These are phyloP conservation scores for Eutrigla gurnardus DNA, from an alignment of 2,797 vertebrate species.

Conservation along the genomic window DNA sequence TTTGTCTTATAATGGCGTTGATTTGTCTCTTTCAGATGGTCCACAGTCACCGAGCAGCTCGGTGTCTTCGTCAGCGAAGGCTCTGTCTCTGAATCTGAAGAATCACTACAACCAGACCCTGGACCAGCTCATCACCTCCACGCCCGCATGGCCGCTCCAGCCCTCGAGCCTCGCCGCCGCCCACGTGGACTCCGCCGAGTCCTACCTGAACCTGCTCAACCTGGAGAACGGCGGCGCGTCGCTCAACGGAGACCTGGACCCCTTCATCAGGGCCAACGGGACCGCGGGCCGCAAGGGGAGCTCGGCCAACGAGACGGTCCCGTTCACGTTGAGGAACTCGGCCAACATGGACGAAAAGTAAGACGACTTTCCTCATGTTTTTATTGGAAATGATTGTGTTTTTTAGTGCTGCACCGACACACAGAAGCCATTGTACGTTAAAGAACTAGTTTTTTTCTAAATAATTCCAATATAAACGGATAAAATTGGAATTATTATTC, in stretches of 20 bases:
- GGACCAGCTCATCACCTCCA: constrained; percentile 87
- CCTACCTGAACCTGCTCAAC: constrained; percentile 88
- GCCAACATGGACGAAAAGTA: constrained; percentile 80
- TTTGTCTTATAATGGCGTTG: not conserved
- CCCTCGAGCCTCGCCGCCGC: constrained; percentile 57
- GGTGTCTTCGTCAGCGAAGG: constrained; percentile 69
- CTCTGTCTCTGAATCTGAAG: constrained; percentile 89
- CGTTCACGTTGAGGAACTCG: constrained; percentile 69
- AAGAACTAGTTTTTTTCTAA: not conserved
- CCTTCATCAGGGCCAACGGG: constrained; percentile 72
- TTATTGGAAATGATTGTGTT: not conserved
- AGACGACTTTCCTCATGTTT: constrained; percentile 21
- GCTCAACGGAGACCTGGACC: constrained; percentile 39
- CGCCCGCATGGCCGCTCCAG: constrained; percentile 77
- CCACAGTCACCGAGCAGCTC: constrained; percentile 76
- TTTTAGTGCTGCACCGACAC: not conserved
- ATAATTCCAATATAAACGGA: too few species aligned
- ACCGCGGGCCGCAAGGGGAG: constrained; percentile 71
- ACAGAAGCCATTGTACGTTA: not conserved
- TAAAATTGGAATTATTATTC: not conserved
- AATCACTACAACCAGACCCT: constrained; percentile 84
- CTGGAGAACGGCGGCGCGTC: constrained; percentile 72
- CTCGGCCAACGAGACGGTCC: constrained; percentile 63
- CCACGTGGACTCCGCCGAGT: constrained; percentile 75
- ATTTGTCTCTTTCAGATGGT: constrained; percentile 71